Base-by-base conservation (phyloP, 1,140 invertebrate genomes). In the Acromyrmex heyeri region DNA sequence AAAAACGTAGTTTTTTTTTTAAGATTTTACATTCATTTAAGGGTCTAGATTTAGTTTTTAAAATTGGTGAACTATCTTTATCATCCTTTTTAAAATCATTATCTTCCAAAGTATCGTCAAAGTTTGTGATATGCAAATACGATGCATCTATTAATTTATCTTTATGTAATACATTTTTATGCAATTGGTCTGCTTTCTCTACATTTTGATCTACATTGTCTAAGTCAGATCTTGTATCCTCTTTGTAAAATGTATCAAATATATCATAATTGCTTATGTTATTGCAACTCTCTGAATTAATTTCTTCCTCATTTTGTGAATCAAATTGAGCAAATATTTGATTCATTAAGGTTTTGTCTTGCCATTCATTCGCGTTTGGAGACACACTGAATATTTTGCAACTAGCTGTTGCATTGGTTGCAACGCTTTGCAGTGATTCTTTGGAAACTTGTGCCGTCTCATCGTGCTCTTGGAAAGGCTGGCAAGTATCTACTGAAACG, bases 271-370 rank as follows among this genome's bases (percentile, higher is more conserved):
- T 61, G 2, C 21, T 57, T 14, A 57, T 79, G n/a, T 78, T 48
- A 50, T 61, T 34, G 18, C 30, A 62, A 73, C n/a, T 48, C 21
- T 69, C n/a, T 55, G 16, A 2, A 48, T 57, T n/a, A 65, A 61
- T 21, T 69, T 86, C 62, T 38, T 69, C 50, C 30, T 64, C 18
- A 50, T 85, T 48, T 14, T 70, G 44, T 12, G 61, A 59, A 34
- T 85, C 69, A 1, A 77, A 62, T 27, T 91, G 88, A 30, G 64
- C 85, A 50, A 86, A 78, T 67, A 53, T 55, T 61, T 81, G 27
- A 87, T 88, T 78, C 30, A 92, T 70, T 30, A 92, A 87, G 55
- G 89, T 88, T 16, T 85, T 85, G 48, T 92, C 83, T 14, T 89
- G 76, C 92, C 92, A 93, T 16, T 87, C 27, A 72, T 65, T 81